Conservation (phyloP, 2,797 vertebrate species). For the Parauchenoglanis punctatus region DNA sequence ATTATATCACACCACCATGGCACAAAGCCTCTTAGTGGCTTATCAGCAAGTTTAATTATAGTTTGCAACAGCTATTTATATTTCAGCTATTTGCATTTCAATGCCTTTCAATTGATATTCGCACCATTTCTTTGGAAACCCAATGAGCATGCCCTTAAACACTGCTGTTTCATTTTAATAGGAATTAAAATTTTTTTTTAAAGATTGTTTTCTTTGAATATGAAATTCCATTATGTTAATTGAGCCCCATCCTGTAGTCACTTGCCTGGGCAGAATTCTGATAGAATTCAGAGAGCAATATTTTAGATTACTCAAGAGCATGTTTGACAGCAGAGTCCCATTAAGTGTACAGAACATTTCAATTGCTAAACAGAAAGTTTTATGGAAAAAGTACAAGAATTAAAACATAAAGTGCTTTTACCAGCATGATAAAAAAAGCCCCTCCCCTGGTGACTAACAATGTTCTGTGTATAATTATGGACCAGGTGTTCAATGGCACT, state of each 20-base stretch:
- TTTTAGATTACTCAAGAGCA: neutral
- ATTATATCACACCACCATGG: neutral
- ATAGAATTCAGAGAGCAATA: neutral
- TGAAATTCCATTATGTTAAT: constrained; percentile 71
- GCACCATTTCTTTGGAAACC: constrained; percentile 48
- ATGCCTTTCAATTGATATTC: constrained; percentile 63
- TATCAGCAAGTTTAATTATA: neutral
- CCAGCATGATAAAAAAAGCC: neutral
- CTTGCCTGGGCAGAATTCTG: neutral
- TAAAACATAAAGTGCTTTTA: constrained; percentile 5
- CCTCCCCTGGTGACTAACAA: neutral
- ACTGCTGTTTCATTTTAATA: constrained; percentile 22
- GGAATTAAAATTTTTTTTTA: neutral
- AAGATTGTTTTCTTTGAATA: constrained; percentile 60
- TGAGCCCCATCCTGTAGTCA: constrained; percentile 52
- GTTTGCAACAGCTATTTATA: constrained; percentile 66
- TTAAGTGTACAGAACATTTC: constrained; percentile 13
- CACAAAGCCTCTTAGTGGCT: constrained; percentile 54
- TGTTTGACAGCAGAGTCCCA: neutral
- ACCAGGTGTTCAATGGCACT: constrained; percentile 15
- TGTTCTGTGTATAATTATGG: constrained; percentile 3
- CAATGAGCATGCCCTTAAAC: constrained; percentile 3
- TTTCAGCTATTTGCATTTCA: constrained; percentile 62
- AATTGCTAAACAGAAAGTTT: constrained; percentile 24
- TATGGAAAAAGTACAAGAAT: neutral